Conservation (phyloP, 1,140 invertebrate genomes). For the Heliconius melpomene region DNA sequence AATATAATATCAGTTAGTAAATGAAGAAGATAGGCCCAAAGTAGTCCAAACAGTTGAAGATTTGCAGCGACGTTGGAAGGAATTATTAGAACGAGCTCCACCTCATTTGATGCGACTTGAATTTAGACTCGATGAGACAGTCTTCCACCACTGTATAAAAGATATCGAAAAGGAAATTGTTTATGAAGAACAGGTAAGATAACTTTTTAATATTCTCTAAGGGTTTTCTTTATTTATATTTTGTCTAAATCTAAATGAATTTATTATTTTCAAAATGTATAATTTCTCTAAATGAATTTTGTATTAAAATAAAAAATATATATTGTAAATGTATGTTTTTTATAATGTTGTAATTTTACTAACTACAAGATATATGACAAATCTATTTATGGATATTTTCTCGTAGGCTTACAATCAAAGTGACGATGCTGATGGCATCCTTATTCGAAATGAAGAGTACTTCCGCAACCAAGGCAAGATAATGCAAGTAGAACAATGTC, state of each 20-base stretch:
- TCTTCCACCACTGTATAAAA: slow-evolving; percentile 91
- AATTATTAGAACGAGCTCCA: slow-evolving; percentile 89
- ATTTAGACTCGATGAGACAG: slow-evolving; percentile 92
- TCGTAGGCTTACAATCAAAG: slow-evolving; percentile 88
- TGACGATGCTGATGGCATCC: slow-evolving; percentile 89
- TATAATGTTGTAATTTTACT: no score
- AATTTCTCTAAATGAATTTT: no score
- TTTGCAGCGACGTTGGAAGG: slow-evolving; percentile 89
- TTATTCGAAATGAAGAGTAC: slow-evolving; percentile 89
- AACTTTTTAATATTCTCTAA: neutral
- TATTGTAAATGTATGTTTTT: no score
- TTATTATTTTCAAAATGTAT: no score
- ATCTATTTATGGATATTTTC: neutral
- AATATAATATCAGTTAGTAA: slow-evolving; percentile 57
- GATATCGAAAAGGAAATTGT: slow-evolving; percentile 95
- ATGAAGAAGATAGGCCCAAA: slow-evolving; percentile 83
- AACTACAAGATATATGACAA: no score
- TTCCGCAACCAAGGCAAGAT: slow-evolving; percentile 87
- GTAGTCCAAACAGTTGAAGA: slow-evolving; percentile 87
- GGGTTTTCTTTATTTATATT: neutral
- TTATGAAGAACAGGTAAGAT: slow-evolving; percentile 87
- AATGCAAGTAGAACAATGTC: slow-evolving; percentile 86
- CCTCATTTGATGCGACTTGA: slow-evolving; percentile 94
- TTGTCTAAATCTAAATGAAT: neutral
- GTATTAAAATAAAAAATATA: no score